Evolutionary conservation across 2,113 vertebrate genomes (phyloP).

Genomic region (Alethe castanea): DNA sequence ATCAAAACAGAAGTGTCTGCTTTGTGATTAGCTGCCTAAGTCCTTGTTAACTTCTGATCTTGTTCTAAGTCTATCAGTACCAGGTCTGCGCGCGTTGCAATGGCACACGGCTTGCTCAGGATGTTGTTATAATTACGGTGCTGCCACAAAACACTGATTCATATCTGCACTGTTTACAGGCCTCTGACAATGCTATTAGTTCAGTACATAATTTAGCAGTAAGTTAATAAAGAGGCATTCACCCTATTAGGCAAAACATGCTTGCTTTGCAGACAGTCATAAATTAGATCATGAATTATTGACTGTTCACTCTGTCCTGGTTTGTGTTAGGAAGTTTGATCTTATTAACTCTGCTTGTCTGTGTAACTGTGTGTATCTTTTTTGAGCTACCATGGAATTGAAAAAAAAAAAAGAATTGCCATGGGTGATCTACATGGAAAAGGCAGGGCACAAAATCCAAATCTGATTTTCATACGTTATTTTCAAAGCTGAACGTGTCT

Average conservation of each 20-base stretch:
- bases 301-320: slow-evolving; percentile 3
- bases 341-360: slow-evolving; percentile 12
- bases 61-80: slow-evolving; percentile 19
- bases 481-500: neutral
- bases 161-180: slow-evolving; percentile 40
- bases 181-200: slow-evolving; percentile 47
- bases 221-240: slow-evolving; percentile 58
- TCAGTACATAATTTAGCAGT: slow-evolving; percentile 53
- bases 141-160: slow-evolving; percentile 49
- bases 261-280: slow-evolving; percentile 49
- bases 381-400: neutral
- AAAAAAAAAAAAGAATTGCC: neutral
- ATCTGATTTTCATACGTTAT: neutral
- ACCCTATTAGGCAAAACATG: slow-evolving; percentile 24
- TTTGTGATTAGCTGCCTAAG: slow-evolving; percentile 15
- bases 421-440: neutral
- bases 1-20: neutral
- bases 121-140: slow-evolving; percentile 38
- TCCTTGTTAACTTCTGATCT: slow-evolving; percentile 9
- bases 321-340: slow-evolving; percentile 40
- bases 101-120: slow-evolving; percentile 6
- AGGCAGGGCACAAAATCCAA: neutral
- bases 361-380: neutral
- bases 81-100: neutral
- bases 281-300: slow-evolving; percentile 53